Evolutionary conservation across 2,113 vertebrate genomes (phyloP).

Genomic region (Platycercus adscitus): DNA sequence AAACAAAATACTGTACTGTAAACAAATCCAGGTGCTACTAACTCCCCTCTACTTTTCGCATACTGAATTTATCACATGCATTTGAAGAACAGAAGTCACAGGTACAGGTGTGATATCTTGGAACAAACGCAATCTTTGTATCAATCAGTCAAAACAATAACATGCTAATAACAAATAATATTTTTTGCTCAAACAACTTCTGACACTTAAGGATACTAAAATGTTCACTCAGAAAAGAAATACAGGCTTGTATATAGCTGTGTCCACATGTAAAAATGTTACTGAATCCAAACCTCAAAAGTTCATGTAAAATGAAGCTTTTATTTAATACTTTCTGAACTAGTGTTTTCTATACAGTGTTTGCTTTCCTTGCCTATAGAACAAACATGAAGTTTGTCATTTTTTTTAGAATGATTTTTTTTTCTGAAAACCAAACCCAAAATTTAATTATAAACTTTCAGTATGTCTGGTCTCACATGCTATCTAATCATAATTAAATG

Average conservation of each 20-base stretch:
- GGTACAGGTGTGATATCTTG: background rate
- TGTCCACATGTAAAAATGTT: background rate
- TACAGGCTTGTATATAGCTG: background rate
- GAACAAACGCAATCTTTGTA: background rate
- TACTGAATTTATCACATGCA: background rate
- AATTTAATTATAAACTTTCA: background rate
- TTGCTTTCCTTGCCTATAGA: background rate
- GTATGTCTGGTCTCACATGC: background rate
- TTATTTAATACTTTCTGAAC: background rate
- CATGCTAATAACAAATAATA: background rate
- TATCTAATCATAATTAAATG: background rate
- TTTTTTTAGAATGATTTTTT: background rate
- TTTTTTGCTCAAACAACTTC: background rate
- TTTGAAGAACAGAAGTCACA: background rate
- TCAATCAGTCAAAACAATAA: background rate
- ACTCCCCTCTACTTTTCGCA: background rate
- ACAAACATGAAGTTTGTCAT: background rate
- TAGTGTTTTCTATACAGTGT: background rate
- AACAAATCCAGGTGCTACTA: background rate
- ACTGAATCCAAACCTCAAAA: background rate
- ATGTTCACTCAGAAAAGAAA: background rate
- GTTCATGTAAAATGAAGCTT: background rate
- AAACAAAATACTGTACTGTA: background rate
- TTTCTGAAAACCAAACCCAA: background rate
- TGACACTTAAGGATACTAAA: background rate